phyloP scores from a whole-genome alignment of 2,797 vertebrate genomes.

The Parauchenoglanis ngamensis region DNA sequence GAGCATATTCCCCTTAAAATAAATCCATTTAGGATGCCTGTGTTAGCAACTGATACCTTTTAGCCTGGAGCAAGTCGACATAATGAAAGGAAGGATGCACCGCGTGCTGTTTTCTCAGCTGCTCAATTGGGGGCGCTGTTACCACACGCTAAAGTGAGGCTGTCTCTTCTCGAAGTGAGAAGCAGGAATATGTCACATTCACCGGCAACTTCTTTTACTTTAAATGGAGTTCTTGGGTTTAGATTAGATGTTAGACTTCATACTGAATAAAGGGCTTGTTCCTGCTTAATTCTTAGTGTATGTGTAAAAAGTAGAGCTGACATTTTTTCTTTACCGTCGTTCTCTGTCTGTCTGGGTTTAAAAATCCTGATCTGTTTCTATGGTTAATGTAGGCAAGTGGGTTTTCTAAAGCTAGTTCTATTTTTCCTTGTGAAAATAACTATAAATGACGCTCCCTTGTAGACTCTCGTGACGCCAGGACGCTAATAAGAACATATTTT shows the following conservation, averaged over 20 bases:
- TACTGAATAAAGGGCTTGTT: background rate
- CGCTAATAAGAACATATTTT: background rate
- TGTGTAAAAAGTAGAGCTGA: background rate
- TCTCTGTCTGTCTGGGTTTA: too few relatives aligned
- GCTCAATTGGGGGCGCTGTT: constrained; percentile 57
- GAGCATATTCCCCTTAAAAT: constrained; percentile 61
- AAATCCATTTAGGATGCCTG: constrained; percentile 69
- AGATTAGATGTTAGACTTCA: background rate
- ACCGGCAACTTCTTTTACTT: background rate
- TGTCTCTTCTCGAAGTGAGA: background rate
- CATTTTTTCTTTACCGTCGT: background rate
- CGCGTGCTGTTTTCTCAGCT: background rate
- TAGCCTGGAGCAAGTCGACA: constrained; percentile 51
- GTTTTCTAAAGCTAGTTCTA: background rate
- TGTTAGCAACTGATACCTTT: constrained; percentile 62
- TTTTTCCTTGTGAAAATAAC: background rate
- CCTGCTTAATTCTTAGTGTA: background rate
- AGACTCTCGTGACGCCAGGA: background rate
- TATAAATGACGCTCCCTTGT: background rate
- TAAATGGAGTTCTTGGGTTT: constrained; percentile 8
- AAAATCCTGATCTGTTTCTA: background rate
- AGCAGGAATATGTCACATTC: background rate
- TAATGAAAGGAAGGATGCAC: constrained; percentile 11
- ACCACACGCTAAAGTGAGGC: constrained; percentile 23
- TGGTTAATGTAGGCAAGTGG: background rate